phyloP scores from a whole-genome alignment of 2,888 invertebrate genomes.

The Zaprionus bogoriensis region DNA sequence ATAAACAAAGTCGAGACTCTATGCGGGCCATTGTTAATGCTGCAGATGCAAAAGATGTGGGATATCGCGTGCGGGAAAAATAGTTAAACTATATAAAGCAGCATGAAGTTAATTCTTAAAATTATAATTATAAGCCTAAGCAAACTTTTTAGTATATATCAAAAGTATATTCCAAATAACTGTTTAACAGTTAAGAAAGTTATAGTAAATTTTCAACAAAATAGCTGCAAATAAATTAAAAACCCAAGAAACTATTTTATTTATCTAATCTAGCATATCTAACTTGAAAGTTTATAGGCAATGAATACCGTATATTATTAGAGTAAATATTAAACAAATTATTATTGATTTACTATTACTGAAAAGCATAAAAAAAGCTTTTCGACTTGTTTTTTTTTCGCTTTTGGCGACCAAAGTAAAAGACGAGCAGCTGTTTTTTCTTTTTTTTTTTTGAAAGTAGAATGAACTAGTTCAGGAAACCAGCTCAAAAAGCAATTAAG shows the following conservation, averaged over 20 bases:
- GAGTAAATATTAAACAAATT: slow-evolving; percentile 6
- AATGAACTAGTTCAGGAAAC: slow-evolving; percentile 51
- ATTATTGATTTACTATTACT: slow-evolving; percentile 8
- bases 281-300: no score
- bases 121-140: no score
- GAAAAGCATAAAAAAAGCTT: background rate
- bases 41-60: slow-evolving; percentile 8
- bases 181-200: no score
- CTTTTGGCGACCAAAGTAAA: slow-evolving; percentile 1
- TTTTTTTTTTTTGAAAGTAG: slow-evolving; percentile 39
- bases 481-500: slow-evolving; percentile 37
- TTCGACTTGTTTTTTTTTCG: background rate
- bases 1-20: slow-evolving; percentile 26
- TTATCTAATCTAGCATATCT: background rate
- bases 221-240: background rate
- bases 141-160: no score
- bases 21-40: slow-evolving; percentile 13
- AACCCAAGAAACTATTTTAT: background rate
- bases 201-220: background rate
- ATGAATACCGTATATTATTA: background rate
- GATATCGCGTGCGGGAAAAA: background rate
- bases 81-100: no score
- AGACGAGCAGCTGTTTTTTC: slow-evolving; percentile 9
- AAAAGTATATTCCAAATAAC: no score
- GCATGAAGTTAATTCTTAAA: no score